Conservation (phyloP, 37 sponge, comb jelly and placozoan genomes). For the Crambe crambe region DNA sequence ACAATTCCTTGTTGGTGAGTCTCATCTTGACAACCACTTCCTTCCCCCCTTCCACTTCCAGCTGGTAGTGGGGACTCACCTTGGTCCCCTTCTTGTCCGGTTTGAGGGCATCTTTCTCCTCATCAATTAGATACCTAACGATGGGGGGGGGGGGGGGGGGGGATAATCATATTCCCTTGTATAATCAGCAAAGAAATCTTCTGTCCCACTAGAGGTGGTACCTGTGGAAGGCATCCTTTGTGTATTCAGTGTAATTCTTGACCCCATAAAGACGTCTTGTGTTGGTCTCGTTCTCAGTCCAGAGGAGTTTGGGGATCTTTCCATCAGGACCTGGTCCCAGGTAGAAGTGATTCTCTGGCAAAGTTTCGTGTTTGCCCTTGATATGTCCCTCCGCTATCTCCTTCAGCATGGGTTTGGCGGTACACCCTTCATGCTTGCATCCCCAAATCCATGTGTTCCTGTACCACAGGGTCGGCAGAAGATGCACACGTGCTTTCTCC, state of each 20-base stretch:
- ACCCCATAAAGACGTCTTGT: constrained; percentile 29
- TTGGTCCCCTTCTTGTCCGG: constrained; percentile 82
- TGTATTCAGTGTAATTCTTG: constrained; percentile 76
- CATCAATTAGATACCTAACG: constrained; percentile 62
- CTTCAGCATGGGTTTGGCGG: constrained; percentile 78
- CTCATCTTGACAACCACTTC: constrained; percentile 51
- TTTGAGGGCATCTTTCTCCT: constrained; percentile 75
- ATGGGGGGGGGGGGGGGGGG: no score
- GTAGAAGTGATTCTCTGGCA: constrained; percentile 69
- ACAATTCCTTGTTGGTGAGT: constrained; percentile 53
- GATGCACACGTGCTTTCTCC: constrained; percentile 66
- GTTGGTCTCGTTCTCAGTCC: constrained; percentile 97
- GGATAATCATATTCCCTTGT: neutral
- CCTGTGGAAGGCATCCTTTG: constrained; percentile 95
- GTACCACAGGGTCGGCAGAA: constrained; percentile 97
- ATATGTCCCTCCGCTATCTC: constrained; percentile 49
- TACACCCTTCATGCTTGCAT: constrained; percentile 89
- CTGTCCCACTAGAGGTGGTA: neutral
- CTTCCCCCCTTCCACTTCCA: constrained; percentile 75
- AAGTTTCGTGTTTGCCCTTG: constrained; percentile 78
- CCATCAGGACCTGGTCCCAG: constrained; percentile 58
- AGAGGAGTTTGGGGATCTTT: constrained; percentile 68
- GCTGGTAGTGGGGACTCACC: constrained; percentile 69
- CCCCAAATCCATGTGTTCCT: constrained; percentile 98
- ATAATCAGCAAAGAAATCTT: neutral